Evolutionary conservation across 2,888 invertebrate species (phyloP).

Genomic region (Trachelus iudaicus): DNA sequence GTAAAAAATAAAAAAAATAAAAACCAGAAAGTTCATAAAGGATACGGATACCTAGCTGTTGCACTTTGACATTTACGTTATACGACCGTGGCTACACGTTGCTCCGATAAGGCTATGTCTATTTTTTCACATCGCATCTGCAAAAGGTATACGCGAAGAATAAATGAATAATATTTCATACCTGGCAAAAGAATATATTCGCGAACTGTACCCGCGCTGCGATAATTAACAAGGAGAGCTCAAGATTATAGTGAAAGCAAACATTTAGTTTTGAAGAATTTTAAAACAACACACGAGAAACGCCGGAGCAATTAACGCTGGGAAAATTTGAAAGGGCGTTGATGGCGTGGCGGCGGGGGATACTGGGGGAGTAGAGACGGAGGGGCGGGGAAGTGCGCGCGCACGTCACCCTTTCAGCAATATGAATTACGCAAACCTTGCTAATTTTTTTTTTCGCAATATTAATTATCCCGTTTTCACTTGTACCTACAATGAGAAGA

Average conservation of each 20-base stretch:
- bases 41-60: neutral
- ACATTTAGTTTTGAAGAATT: neutral
- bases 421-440: constrained; percentile 13
- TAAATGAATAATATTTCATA: neutral
- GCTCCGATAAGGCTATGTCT: neutral
- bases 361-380: neutral
- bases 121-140: neutral
- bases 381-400: neutral
- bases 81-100: neutral
- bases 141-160: neutral
- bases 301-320: neutral
- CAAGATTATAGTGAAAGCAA: neutral
- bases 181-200: neutral
- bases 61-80: neutral
- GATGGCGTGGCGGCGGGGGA: too few relatives aligned
- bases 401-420: constrained; percentile 8
- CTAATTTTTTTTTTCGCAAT: constrained; percentile 32
- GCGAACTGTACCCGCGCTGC: neutral
- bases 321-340: neutral
- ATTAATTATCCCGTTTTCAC: constrained; percentile 34
- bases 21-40: neutral
- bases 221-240: constrained; percentile 2
- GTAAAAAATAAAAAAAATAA: too few relatives aligned
- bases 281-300: constrained; percentile 4
- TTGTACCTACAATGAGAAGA: neutral